Percentiles rank a stretch among this genome's conserved stretches.
These are phyloP conservation scores for Aurelia coerulea DNA, from an alignment of 30 jellyfish, hydroid and myxozoan species.

Conservation along the genomic window DNA sequence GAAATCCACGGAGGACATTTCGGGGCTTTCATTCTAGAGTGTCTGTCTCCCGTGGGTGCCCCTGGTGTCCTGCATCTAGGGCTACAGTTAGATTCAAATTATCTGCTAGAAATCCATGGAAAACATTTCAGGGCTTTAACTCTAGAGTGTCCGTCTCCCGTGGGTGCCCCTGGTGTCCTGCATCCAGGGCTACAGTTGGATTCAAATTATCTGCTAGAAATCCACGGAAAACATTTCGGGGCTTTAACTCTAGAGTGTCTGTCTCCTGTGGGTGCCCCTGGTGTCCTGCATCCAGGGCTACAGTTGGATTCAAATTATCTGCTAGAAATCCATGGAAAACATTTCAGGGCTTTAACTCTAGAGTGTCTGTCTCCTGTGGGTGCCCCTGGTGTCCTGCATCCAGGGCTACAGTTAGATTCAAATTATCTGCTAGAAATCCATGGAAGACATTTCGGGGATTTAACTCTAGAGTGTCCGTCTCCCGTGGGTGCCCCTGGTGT, in stretches of 20 bases:
- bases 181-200: constrained; percentile 5
- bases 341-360: no score
- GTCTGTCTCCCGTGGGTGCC: background rate
- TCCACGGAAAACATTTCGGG: no score
- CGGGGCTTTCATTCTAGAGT: no score
- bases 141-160: background rate
- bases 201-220: no score
- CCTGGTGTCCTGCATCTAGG: background rate
- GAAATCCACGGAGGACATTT: no score
- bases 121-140: no score
- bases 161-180: background rate
- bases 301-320: background rate
- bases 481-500: background rate
- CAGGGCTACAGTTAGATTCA: background rate
- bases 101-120: no score
- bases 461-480: background rate
- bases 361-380: background rate
- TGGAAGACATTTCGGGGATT: no score
- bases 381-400: background rate
- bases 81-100: background rate
- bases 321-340: no score
- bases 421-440: no score
- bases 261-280: background rate
- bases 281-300: background rate
- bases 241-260: background rate